Base-by-base conservation (phyloP, 2,113 vertebrate species). In the Puffinus mauretanicus region DNA sequence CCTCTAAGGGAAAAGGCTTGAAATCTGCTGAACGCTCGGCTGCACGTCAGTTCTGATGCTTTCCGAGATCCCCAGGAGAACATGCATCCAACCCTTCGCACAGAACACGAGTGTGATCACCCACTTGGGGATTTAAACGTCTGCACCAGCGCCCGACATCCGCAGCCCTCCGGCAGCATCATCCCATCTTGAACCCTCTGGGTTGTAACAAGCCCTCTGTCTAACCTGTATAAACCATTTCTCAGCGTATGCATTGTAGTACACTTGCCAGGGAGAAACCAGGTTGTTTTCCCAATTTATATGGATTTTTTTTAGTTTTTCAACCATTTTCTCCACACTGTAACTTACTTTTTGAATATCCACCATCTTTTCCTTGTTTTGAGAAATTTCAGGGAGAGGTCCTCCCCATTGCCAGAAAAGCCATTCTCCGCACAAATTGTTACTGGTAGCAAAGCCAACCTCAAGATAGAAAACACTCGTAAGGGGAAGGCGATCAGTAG, bases 391-490 rank as follows among this genome's bases (percentile, higher is more conserved):
- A 32, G 34, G 67, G 77, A 29, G 72, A 67, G 32, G 11, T 58
- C 29, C 21, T 83, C n/a, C 52, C 34, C 21, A 32, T 29, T 70
- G 40, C 36, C 0, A 1, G 38, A 65, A 66, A 47, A 51, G 25
- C 57, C 36, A 6, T 21, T 76, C 25, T n/a, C 40, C 14, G 51
- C 11, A 19, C 17, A 22, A 44, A 42, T 19, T 13, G 22, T 38
- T 42, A 22, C 44, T 7, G 15, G 36, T 18, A 36, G 73, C 38
- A 66, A 51, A 73, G 54, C 9, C 29, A 3, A 24, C 25, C 62
- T 46, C 3, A 13, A 34, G 52, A 19, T 0, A 69, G 51, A 62
- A 90, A 73, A 38, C 0, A 2, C 18, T 38, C 2, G 0, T 11
- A 10, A 34, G 40, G 16, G 46, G 57, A n/a, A 49, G 19, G 46